A percentile compares a stretch with the other conserved stretches of the same genome.
Conservation (phyloP, 2,888 invertebrate genomes). For the Sialis lutaria region DNA sequence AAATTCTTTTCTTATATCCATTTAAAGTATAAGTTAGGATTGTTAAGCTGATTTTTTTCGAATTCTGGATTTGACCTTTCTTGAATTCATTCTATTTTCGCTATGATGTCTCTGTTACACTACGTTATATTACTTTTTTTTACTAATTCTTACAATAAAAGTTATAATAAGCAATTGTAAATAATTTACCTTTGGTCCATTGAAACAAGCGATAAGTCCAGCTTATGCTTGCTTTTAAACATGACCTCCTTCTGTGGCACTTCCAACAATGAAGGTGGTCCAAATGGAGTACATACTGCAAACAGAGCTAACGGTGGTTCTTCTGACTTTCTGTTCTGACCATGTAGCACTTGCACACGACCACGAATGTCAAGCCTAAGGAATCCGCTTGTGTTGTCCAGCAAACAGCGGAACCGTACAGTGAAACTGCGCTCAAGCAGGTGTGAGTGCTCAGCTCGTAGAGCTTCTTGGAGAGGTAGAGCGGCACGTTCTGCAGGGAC, state of each 20-base stretch:
- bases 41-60: too few relatives aligned
- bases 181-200: conserved; percentile 80
- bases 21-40: too few relatives aligned
- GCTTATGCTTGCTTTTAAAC: conserved; percentile 98
- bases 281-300: conserved; percentile 97
- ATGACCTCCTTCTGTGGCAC: conserved; percentile 97
- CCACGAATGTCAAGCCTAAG: conserved; percentile 98
- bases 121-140: too few relatives aligned
- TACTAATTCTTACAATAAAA: too few relatives aligned
- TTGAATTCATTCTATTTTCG: too few relatives aligned
- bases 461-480: conserved; percentile 70
- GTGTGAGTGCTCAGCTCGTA: conserved; percentile 76
- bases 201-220: conserved; percentile 88
- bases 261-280: conserved; percentile 91
- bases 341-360: conserved; percentile 86
- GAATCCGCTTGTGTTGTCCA: conserved; percentile 99
- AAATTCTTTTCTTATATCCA: too few relatives aligned
- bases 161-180: too few relatives aligned
- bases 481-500: conserved; percentile 62
- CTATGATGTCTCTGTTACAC: too few relatives aligned
- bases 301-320: conserved; percentile 89
- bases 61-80: too few relatives aligned
- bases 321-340: conserved; percentile 87
- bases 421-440: conserved; percentile 93
- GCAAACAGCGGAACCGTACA: conserved; percentile 93